Base-by-base conservation (phyloP, 1,140 invertebrate species). In the Sipha flava region DNA sequence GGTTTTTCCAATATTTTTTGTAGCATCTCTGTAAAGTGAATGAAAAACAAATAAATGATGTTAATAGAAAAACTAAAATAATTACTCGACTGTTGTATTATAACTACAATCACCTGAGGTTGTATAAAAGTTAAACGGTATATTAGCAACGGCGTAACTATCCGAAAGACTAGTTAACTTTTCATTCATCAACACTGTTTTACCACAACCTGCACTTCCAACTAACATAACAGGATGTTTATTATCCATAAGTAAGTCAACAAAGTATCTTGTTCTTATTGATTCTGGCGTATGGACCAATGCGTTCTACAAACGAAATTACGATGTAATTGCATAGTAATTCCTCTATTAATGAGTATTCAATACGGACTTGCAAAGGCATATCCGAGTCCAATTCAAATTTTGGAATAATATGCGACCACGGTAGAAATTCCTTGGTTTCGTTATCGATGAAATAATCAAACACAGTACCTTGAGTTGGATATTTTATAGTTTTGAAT, bases 101-200 rank as follows among this genome's bases (percentile, higher is more conserved):
- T n/a, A n/a, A n/a, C n/a, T n/a, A n/a, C n/a, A 10, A 62, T 62
- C 82, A 86, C 86, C 86, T 57, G 95, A 97, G 0, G 94, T 93
- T 1, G 96, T 98, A 85, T 98, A 98, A 85, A 96, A 98, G 86
- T 98, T 98, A 84, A 98, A 98, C 7, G 96, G 95, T 31, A 98
- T 92, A 82, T 96, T 97, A 23, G 94, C 89, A 3, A 98, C 89
- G 10, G 93, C 91, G 86, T 93, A 97, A 83, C 92, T 93, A 85
- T 98, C 96, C 79, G 93, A 89, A 54, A 98, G 86, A 49, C 88
- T 82, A 85, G 89, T 81, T 29, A 98, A 88, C 86, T 96, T 97
- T 85, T 98, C 94, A 59, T 91, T 91, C 5, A 96, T 90, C 1
- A 96, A 85, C 21, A 96, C 92, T 4, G 94, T 96, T 88, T 97